Evolutionary conservation across 2,113 vertebrate genomes (phyloP), one percentile per base, ranked within the genome.

Genomic region (Microcebus lehilahytsara): DNA sequence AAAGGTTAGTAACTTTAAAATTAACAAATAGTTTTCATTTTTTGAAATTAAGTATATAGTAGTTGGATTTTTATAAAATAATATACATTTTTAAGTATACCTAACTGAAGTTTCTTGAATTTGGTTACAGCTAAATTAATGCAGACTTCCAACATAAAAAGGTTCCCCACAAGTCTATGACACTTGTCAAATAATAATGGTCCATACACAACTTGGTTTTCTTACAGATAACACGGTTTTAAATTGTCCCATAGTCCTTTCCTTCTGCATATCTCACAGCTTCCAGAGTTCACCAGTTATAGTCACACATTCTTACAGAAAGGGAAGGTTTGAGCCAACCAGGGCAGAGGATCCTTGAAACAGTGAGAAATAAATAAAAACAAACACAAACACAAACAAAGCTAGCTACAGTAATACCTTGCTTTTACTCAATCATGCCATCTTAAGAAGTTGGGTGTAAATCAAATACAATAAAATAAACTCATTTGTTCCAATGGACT

Each of bases 391-490:
- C 83, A 92, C 83, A 80, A 71, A 64, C 30, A 74, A 46, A 95
- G 42, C 56, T 67, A 84, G 66, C 53, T 37, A 40, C 1, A 22
- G 7, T 16, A 84, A 16, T 22, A 87, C 12, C 12, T 46, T 92
- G 60, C 22, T 96, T 93, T 89, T 88, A 79, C 51, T 53, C 85
- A 40, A 40, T 30, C 51, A 89, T 1, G 5, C 42, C 62, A 79
- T 90, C 89, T 62, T 93, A 64, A 67, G 27, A 95, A 85, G 22
- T 5, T 78, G 27, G 13, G 4, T 19, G 1, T 46, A 90, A 93
- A 87, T 91, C 80, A 91, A 89, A 69, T n/a, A 67, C 4, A 67
- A 74, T 64, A 75, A 95, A 96, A 96, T 81, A 93, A 94, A 74
- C 60, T 95, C 79, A 72, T 77, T n/a, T 62, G 94, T 97, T 91